These are phyloP conservation scores for Hirtodrosophila duncani DNA, from an alignment of 2,888 invertebrate genomes.

Conservation along the genomic window DNA sequence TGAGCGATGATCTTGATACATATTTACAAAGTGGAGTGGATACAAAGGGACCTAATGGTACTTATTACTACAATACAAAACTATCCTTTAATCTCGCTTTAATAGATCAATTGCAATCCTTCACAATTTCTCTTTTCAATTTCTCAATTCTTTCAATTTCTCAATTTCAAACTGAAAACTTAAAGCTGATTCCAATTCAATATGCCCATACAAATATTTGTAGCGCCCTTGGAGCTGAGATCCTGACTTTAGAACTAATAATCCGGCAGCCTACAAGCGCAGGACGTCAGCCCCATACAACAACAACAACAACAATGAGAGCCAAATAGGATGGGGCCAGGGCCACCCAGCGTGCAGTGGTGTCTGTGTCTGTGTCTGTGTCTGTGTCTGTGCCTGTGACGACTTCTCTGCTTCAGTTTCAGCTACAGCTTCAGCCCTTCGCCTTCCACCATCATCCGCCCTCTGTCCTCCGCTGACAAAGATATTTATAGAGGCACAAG, in stretches of 20 bases:
- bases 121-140: too few relatives aligned
- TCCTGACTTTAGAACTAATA: conserved; percentile 74
- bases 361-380: conserved; percentile 5
- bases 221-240: conserved; percentile 50
- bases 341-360: conserved; percentile 36
- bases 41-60: too few relatives aligned
- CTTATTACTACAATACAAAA: too few relatives aligned
- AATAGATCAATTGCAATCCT: too few relatives aligned
- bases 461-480: conserved; percentile 34
- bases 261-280: conserved; percentile 71
- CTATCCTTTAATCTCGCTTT: too few relatives aligned
- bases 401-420: too few relatives aligned
- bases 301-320: conserved; percentile 4
- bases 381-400: conserved; percentile 17
- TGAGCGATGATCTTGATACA: too few relatives aligned
- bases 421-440: too few relatives aligned
- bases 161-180: background rate
- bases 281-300: conserved; percentile 39
- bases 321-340: conserved; percentile 39
- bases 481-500: conserved; percentile 53
- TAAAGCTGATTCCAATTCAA: conserved; percentile 2
- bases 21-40: too few relatives aligned
- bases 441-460: too few relatives aligned
- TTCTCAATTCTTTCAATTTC: background rate
- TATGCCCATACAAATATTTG: conserved; percentile 40